Percentiles rank a stretch among this genome's conserved stretches.
Evolutionary conservation across 2,888 invertebrate genomes (phyloP).

Genomic region (Eupithecia subfuscata): DNA sequence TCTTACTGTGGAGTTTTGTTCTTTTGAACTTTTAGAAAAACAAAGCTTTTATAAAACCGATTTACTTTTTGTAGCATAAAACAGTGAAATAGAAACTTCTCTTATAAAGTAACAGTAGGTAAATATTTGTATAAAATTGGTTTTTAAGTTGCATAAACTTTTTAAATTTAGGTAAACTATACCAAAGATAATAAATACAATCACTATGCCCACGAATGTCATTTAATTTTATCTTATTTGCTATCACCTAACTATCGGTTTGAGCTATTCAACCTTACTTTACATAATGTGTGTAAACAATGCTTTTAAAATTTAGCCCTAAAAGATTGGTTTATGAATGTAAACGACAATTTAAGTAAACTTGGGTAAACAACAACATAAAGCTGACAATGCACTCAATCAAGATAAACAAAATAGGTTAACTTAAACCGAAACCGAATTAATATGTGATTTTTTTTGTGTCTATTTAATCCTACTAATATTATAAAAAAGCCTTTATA

Average conservation of each 20-base stretch:
- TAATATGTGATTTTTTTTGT: not conserved
- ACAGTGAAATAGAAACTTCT: not conserved
- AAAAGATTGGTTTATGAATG: conserved; percentile 27
- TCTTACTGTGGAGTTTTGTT: not conserved
- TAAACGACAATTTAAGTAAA: conserved; percentile 14
- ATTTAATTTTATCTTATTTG: not conserved
- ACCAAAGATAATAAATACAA: not conserved
- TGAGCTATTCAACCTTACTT: not conserved
- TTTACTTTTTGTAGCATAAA: not conserved
- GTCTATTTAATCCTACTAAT: too few species aligned
- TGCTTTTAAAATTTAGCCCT: conserved; percentile 13
- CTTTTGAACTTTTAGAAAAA: not conserved
- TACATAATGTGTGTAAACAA: not conserved
- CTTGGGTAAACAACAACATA: conserved; percentile 3
- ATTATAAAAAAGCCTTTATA: too few species aligned
- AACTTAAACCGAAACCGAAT: too few species aligned
- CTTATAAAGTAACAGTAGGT: not conserved
- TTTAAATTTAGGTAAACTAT: not conserved
- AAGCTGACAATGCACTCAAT: not conserved
- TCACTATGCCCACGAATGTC: not conserved
- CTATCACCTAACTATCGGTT: not conserved
- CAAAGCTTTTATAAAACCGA: not conserved
- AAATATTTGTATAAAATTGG: not conserved
- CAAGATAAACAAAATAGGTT: not conserved
- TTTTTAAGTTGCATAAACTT: not conserved